Conservation (phyloP, 2,888 invertebrate species). For the Noctua pronuba region DNA sequence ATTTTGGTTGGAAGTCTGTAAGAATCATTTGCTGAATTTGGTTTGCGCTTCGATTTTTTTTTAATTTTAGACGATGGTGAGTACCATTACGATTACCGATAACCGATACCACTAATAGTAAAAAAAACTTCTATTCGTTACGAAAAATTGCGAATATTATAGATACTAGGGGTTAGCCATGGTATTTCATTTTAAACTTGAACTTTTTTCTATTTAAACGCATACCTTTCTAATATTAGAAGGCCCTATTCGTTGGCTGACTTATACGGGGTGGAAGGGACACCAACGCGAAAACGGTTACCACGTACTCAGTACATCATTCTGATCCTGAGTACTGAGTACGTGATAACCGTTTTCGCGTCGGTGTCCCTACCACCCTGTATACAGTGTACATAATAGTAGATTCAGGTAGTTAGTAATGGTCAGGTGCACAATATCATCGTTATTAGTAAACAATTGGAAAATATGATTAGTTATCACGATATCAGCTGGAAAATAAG, state of each 20-base stretch:
- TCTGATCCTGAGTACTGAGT: no score
- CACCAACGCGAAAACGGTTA: no score
- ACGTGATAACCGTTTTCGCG: no score
- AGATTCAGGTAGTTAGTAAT: background rate
- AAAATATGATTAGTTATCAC: constrained; percentile 39
- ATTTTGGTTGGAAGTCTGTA: background rate
- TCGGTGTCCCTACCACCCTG: no score
- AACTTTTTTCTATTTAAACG: background rate
- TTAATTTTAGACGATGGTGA: background rate
- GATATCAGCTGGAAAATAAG: constrained; percentile 39
- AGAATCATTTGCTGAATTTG: background rate
- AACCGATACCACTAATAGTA: background rate
- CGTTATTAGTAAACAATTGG: constrained; percentile 52
- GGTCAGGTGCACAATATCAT: constrained; percentile 11
- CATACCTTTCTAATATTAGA: background rate
- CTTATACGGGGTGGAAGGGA: no score
- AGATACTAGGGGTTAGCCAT: background rate
- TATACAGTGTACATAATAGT: background rate
- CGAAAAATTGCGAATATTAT: background rate
- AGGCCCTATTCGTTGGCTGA: background rate
- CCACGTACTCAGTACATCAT: no score
- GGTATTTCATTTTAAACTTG: background rate
- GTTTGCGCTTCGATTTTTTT: background rate
- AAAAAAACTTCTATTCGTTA: background rate
- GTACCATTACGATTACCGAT: no score